These are phyloP conservation scores for Octodonta nipae DNA, from an alignment of 2,888 invertebrate species.

Conservation along the genomic window DNA sequence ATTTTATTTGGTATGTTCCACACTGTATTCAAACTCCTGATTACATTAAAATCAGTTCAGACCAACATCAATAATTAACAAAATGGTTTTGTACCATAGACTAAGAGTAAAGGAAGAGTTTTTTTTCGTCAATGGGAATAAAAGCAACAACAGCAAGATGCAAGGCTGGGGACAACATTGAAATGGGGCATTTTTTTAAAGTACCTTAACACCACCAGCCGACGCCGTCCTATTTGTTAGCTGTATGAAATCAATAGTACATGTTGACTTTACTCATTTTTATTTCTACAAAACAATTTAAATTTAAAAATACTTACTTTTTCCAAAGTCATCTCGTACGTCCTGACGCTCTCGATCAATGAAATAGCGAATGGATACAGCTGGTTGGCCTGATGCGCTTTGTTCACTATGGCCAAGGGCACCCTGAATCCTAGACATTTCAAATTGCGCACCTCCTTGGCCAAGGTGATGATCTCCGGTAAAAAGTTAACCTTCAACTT, in stretches of 20 bases:
- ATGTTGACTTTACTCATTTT: neutral
- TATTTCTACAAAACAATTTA: neutral
- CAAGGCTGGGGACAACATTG: too few species aligned
- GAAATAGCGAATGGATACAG: constrained; percentile 98
- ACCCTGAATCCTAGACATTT: constrained; percentile 93
- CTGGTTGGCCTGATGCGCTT: constrained; percentile 96
- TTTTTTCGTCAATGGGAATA: too few species aligned
- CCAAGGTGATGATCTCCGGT: constrained; percentile 93
- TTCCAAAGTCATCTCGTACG: constrained; percentile 92
- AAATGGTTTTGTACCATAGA: too few species aligned
- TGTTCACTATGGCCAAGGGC: constrained; percentile 94
- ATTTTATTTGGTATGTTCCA: too few species aligned
- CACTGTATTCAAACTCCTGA: too few species aligned
- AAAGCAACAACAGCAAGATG: too few species aligned
- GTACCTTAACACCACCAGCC: neutral
- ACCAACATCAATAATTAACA: too few species aligned
- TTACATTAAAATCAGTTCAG: too few species aligned
- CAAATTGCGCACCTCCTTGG: constrained; percentile 94
- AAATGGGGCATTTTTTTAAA: too few species aligned
- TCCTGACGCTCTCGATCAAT: constrained; percentile 90
- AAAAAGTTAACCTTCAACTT: constrained; percentile 89
- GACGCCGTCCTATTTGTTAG: neutral
- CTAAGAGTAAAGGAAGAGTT: too few species aligned
- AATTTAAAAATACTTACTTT: constrained; percentile 52
- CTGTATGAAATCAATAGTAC: neutral